A percentile compares a stretch with the other conserved stretches of the same genome.
Evolutionary conservation across 2,797 vertebrate species (phyloP).

Genomic region (Danio choprae): DNA sequence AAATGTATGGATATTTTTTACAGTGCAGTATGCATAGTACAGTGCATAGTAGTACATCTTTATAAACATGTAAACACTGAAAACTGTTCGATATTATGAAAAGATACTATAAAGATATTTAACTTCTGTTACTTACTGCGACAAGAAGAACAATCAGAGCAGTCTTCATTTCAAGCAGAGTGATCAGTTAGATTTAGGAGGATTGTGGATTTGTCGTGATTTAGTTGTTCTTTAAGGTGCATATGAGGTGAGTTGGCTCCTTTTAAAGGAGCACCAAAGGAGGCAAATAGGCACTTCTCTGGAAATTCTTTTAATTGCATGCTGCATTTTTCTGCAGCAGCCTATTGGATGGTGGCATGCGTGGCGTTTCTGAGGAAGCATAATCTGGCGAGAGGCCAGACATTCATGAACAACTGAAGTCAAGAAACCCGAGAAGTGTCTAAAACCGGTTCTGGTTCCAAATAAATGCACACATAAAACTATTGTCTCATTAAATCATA

Average conservation of each 20-base stretch:
- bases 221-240: neutral
- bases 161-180: slow-evolving; percentile 8
- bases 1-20: too few relatives aligned
- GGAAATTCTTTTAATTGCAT: neutral
- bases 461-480: neutral
- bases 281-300: neutral
- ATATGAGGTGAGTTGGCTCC: too few relatives aligned
- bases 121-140: slow-evolving; percentile 11
- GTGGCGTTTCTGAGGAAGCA: neutral
- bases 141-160: neutral
- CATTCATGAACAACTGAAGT: neutral
- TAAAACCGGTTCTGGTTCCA: neutral
- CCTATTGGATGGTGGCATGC: neutral
- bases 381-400: neutral
- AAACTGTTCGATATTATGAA: neutral
- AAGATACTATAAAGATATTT: neutral
- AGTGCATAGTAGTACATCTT: too few relatives aligned
- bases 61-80: neutral
- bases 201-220: neutral
- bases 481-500: too few relatives aligned
- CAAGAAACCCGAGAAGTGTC: neutral
- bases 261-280: neutral
- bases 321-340: neutral
- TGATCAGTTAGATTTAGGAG: neutral
- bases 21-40: too few relatives aligned